Evolutionary conservation across 2,797 vertebrate genomes (phyloP), one percentile per base, ranked within the genome.

Genomic region (Sebastiscus albofasciatus): DNA sequence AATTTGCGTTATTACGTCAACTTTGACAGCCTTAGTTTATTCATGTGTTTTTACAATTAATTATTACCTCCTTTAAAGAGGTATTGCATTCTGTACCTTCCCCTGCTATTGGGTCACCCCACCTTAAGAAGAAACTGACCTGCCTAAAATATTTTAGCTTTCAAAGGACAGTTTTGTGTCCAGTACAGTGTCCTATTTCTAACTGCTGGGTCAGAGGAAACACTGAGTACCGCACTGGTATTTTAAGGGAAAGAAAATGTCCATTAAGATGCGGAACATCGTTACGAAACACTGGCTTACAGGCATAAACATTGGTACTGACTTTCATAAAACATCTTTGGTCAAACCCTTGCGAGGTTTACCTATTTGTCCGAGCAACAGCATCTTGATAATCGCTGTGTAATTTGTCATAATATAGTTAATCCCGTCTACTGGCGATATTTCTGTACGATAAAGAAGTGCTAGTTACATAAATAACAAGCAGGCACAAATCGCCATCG

Each of bases 141-240:
- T 75, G 58, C 58, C 39, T n/a, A 20, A 24, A 7, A 20, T 49
- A 3, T 62, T 65, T 34, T 20, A 27, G 1, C 20, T 52, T 52
- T 52, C 49, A 52, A 52, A 52, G 46, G 34, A 42, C 55, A 65
- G 16, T 18, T 67, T 66, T 26, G 24, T 24, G 24, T 24, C 24
- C 24, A 24, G 24, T 24, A 24, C 24, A 54, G 29, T 55, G 78
- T 81, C 67, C 75, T 22, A 73, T 62, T 81, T 82, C 56, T 56
- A 56, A 67, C 29, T 70, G 64, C 72, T 78, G 67, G 67, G 59
- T 73, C 64, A 67, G 52, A 72, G 2, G 5, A 26, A 72, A 34
- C 67, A 49, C 69, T 3, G 24, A 60, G 67, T 67, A 8, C 66
- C 36, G 52, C 12, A n/a, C n/a, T 33, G 49, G 20, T 77, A 77